Conservation (phyloP, 2,797 vertebrate genomes). For the Danio kyathit region DNA sequence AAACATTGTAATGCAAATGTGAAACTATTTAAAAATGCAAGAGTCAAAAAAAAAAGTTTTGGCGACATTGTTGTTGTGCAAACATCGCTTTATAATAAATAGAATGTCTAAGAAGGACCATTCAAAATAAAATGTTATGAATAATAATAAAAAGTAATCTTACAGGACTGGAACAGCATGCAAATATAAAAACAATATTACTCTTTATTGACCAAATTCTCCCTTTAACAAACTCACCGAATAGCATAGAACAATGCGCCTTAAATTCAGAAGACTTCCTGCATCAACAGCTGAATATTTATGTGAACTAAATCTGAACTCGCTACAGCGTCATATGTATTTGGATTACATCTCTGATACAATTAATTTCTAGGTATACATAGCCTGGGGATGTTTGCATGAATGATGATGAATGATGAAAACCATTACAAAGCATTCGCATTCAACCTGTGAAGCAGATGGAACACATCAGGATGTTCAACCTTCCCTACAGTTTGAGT, state of each 20-base stretch:
- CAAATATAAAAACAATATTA: neutral
- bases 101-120: too few relatives aligned
- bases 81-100: too few relatives aligned
- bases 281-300: slow-evolving; percentile 72
- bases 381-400: slow-evolving; percentile 79
- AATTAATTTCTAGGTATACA: slow-evolving; percentile 79
- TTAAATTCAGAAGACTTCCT: slow-evolving; percentile 43
- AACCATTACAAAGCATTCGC: slow-evolving; percentile 76
- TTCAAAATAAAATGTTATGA: too few relatives aligned
- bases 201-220: neutral
- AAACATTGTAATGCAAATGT: too few relatives aligned
- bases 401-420: slow-evolving; percentile 69
- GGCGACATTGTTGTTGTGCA: too few relatives aligned
- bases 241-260: slow-evolving; percentile 31
- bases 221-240: neutral
- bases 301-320: slow-evolving; percentile 74
- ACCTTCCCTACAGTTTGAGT: slow-evolving; percentile 71
- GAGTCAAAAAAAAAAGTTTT: too few relatives aligned
- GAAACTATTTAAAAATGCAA: too few relatives aligned
- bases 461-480: slow-evolving; percentile 76
- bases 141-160: neutral
- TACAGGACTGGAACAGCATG: neutral
- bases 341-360: slow-evolving; percentile 78
- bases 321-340: slow-evolving; percentile 74
- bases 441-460: slow-evolving; percentile 63